Conservation (phyloP, 2,797 vertebrate genomes). For the Poeciliopsis presidionis region DNA sequence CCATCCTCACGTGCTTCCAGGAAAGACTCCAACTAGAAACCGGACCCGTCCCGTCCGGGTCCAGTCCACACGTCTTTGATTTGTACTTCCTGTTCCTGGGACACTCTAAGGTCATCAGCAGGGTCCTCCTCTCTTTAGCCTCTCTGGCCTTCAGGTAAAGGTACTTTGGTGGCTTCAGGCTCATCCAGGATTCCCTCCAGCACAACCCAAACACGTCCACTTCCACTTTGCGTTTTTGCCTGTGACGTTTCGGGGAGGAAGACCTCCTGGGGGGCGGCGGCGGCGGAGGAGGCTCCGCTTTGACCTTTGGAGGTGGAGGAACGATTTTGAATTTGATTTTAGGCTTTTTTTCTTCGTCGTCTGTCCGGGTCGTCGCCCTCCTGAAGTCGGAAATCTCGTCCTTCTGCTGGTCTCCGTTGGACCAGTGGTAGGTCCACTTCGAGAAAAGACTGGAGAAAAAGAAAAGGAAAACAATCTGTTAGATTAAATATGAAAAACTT, state of each 20-base stretch:
- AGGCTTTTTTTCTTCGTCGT: constrained; percentile 41
- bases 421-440: constrained; percentile 69
- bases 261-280: constrained; percentile 18
- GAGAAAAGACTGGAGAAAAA: constrained; percentile 49
- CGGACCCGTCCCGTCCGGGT: background rate
- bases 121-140: constrained; percentile 1
- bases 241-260: constrained; percentile 6
- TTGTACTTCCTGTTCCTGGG: constrained; percentile 36
- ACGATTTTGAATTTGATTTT: constrained; percentile 69
- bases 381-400: constrained; percentile 51
- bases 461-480: background rate
- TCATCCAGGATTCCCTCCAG: constrained; percentile 76
- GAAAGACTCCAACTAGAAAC: constrained; percentile 56
- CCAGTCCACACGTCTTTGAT: background rate
- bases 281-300: constrained; percentile 30
- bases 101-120: constrained; percentile 42
- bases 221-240: constrained; percentile 63
- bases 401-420: constrained; percentile 30
- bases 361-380: constrained; percentile 12
- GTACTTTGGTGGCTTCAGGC: constrained; percentile 67
- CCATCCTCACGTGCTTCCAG: constrained; percentile 62
- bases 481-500: background rate
- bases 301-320: constrained; percentile 63
- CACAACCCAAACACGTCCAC: constrained; percentile 63
- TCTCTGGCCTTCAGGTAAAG: constrained; percentile 59